Evolutionary conservation across 2,888 invertebrate genomes (phyloP).

Genomic region (Stenotaenia linearis): DNA sequence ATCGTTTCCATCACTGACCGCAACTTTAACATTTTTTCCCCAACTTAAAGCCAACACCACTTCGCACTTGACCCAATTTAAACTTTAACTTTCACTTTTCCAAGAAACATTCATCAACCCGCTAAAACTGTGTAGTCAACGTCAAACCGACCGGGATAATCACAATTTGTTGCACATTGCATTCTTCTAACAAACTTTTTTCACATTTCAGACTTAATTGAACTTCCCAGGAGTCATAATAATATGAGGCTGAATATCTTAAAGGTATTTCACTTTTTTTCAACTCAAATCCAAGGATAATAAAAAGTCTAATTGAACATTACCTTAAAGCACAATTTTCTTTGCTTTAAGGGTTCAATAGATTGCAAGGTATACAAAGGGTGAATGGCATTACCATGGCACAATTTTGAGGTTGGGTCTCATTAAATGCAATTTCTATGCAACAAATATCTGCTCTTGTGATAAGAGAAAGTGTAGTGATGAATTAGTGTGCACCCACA

Average conservation of each 20-base stretch:
- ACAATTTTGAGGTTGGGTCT: neutral
- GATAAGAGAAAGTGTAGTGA: neutral
- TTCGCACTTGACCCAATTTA: neutral
- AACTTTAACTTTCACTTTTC: neutral
- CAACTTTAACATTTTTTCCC: neutral
- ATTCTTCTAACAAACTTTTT: neutral
- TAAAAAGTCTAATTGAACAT: neutral
- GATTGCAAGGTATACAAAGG: neutral
- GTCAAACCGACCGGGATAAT: neutral
- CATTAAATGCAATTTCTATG: neutral
- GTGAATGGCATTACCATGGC: neutral
- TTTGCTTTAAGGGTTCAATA: neutral
- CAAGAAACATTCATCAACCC: neutral
- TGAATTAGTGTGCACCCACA: neutral
- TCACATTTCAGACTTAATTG: too few relatives aligned
- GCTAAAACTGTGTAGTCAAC: neutral
- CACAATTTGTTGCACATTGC: neutral
- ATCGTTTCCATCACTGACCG: neutral
- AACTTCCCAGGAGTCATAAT: too few relatives aligned
- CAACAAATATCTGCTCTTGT: neutral
- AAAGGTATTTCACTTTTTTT: too few relatives aligned
- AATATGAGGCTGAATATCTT: too few relatives aligned
- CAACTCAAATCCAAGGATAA: neutral
- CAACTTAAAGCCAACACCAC: neutral
- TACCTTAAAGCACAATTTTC: neutral